phyloP scores from a whole-genome alignment of 2,888 invertebrate species.

The Drosophila imparisetae region DNA sequence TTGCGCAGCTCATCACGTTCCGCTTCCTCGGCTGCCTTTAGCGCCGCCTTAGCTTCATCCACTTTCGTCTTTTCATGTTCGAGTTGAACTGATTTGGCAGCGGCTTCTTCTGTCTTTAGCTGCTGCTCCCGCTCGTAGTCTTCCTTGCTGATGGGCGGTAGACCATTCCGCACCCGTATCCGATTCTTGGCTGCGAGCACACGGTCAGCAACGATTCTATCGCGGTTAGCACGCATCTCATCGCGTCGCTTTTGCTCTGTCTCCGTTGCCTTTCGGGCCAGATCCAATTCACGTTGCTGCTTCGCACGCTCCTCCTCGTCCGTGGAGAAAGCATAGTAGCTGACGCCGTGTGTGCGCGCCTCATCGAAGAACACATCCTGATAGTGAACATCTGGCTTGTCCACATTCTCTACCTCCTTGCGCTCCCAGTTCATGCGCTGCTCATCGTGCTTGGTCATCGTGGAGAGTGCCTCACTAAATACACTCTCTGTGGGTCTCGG shows the following conservation, averaged over 20 bases:
- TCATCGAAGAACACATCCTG: slow-evolving; percentile 96
- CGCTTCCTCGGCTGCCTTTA: slow-evolving; percentile 79
- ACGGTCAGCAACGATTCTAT: slow-evolving; percentile 89
- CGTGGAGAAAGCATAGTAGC: slow-evolving; percentile 95
- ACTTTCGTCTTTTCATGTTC: slow-evolving; percentile 80
- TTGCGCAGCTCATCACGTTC: slow-evolving; percentile 84
- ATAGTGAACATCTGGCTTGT: slow-evolving; percentile 93
- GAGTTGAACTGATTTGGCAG: slow-evolving; percentile 54
- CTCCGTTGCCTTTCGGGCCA: slow-evolving; percentile 89
- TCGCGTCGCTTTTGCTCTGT: slow-evolving; percentile 88
- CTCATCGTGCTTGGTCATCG: slow-evolving; percentile 88
- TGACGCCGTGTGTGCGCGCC: slow-evolving; percentile 96
- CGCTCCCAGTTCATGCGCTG: slow-evolving; percentile 94
- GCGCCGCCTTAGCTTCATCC: slow-evolving; percentile 69
- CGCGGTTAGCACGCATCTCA: slow-evolving; percentile 87
- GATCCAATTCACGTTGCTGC: slow-evolving; percentile 92
- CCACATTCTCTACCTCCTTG: slow-evolving; percentile 90
- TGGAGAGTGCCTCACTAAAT: slow-evolving; percentile 84
- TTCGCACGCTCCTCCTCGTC: slow-evolving; percentile 91
- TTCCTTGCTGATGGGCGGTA: slow-evolving; percentile 88
- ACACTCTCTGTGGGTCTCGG: slow-evolving; percentile 83
- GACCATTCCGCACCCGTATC: slow-evolving; percentile 89
- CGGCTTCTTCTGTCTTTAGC: slow-evolving; percentile 32
- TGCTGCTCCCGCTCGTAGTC: slow-evolving; percentile 75
- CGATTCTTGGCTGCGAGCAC: slow-evolving; percentile 90